These are phyloP conservation scores for Rhabdomys pumilio DNA, from an alignment of 2,797 vertebrate genomes.

Conservation along the genomic window DNA sequence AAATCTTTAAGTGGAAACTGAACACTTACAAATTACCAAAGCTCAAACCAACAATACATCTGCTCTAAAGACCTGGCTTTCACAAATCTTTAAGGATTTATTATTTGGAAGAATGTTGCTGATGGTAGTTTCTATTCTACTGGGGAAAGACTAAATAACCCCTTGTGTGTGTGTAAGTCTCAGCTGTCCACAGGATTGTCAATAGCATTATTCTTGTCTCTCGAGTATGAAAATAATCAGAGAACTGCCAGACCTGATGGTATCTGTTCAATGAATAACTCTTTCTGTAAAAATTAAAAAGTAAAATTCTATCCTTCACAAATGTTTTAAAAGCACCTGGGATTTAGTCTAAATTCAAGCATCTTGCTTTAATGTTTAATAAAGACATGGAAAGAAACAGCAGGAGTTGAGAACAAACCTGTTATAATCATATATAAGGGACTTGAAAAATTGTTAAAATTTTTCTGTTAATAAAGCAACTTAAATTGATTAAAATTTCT, in stretches of 20 bases:
- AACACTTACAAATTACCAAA: neutral
- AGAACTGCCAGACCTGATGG: neutral
- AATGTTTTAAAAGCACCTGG: neutral
- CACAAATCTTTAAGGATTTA: neutral
- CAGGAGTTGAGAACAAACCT: neutral
- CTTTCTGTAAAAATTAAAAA: neutral
- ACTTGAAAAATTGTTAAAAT: neutral
- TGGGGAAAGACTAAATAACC: neutral
- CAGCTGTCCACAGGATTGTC: neutral
- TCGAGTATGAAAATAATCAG: neutral
- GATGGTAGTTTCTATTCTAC: neutral
- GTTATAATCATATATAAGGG: neutral
- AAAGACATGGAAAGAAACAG: neutral
- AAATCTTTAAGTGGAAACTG: neutral
- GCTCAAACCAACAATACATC: too few relatives aligned
- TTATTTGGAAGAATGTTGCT: neutral
- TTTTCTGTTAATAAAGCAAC: neutral
- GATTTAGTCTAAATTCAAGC: neutral
- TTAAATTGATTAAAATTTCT: neutral
- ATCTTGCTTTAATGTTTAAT: neutral
- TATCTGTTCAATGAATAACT: fast-evolving
- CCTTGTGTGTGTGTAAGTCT: neutral
- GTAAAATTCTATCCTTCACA: neutral
- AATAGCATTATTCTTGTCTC: neutral
- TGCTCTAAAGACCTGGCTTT: neutral